Percentiles rank a stretch among this genome's conserved stretches.
These are phyloP conservation scores for Callipepla squamata DNA, from an alignment of 2,113 vertebrate genomes.

Conservation along the genomic window DNA sequence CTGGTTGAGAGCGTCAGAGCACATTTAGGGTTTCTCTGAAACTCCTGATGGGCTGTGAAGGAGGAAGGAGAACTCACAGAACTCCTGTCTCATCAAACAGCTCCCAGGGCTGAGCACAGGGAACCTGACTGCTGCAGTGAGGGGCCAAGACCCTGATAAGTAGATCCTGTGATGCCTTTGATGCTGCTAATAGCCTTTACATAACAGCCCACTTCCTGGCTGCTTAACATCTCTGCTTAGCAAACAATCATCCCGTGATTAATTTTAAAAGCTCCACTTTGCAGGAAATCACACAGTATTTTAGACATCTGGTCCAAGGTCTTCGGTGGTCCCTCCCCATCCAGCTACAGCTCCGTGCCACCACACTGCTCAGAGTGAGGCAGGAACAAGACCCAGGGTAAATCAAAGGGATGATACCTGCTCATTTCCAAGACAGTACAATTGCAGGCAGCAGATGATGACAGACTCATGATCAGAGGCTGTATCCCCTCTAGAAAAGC, in stretches of 20 bases:
- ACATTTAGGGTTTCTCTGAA: fast-evolving
- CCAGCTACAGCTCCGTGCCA: neutral
- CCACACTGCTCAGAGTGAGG: neutral
- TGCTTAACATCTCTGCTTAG: neutral
- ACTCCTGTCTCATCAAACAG: neutral
- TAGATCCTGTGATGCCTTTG: neutral
- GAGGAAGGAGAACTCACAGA: fast-evolving
- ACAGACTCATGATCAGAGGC: neutral
- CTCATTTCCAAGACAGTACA: neutral
- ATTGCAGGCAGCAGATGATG: neutral
- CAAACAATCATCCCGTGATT: neutral
- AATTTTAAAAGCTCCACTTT: neutral
- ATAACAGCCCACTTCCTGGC: neutral
- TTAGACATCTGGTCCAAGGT: neutral
- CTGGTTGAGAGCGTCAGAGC: neutral
- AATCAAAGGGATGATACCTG: neutral
- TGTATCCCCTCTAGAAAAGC: neutral
- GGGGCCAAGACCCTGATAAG: neutral
- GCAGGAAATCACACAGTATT: neutral
- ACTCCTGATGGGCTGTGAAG: neutral
- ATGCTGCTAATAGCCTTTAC: constrained; percentile 18
- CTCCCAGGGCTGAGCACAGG: neutral
- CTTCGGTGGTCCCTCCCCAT: neutral
- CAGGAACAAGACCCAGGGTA: neutral
- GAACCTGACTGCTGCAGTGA: neutral